These are phyloP conservation scores for Nudaria mundana DNA, from an alignment of 2,888 invertebrate species.

Conservation along the genomic window DNA sequence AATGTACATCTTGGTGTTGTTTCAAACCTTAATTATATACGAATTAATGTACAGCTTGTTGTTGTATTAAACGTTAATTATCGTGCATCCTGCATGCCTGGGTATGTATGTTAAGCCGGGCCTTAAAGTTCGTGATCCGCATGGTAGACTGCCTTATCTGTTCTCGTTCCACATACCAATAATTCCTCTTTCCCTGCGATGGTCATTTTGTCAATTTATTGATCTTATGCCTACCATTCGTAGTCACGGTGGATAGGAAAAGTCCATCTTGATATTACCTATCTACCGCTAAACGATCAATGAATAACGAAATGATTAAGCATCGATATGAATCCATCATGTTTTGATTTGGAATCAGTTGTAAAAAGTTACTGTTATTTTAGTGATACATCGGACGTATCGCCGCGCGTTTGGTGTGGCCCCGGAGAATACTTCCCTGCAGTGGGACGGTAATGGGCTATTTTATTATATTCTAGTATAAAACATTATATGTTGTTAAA, in stretches of 20 bases:
- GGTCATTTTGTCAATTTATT: conserved; percentile 3
- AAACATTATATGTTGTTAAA: conserved; percentile 8
- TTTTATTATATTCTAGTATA: conserved; percentile 7
- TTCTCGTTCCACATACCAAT: neutral
- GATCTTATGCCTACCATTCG: neutral
- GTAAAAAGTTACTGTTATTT: conserved; percentile 8
- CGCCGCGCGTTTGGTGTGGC: conserved; percentile 2
- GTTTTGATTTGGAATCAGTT: conserved; percentile 1
- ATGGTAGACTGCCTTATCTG: conserved; percentile 9
- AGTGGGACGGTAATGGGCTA: conserved; percentile 11
- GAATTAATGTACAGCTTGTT: too few species aligned
- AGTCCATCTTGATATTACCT: neutral
- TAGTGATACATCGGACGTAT: conserved; percentile 7
- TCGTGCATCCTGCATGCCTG: conserved; percentile 6
- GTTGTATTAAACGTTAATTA: conserved; percentile 2
- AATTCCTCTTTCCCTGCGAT: neutral
- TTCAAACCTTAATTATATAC: too few species aligned
- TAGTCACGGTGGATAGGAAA: neutral
- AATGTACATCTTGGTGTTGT: too few species aligned
- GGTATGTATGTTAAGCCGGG: conserved; percentile 5
- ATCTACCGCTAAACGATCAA: neutral
- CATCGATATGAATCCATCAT: conserved; percentile 1
- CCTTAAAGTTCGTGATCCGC: conserved; percentile 2
- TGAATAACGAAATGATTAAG: neutral
- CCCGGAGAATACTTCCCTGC: conserved; percentile 4